Percentiles rank a stretch among this genome's conserved stretches.
phyloP scores from a whole-genome alignment of 1,140 invertebrate species.

The Drosophila sp. region DNA sequence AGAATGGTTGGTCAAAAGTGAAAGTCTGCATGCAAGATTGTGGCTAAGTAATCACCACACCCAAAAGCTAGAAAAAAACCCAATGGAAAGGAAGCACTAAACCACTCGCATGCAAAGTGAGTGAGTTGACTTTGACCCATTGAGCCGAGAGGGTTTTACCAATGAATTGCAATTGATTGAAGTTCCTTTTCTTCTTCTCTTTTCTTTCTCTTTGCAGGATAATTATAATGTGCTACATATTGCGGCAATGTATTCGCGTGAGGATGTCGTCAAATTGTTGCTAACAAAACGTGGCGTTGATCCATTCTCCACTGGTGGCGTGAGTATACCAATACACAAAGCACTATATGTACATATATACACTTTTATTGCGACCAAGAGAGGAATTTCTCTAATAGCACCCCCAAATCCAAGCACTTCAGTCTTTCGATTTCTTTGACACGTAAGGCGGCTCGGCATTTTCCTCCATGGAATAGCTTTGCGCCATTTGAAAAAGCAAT shows the following conservation, averaged over 20 bases:
- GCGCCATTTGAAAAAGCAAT: slow-evolving; percentile 31
- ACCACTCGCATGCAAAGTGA: slow-evolving; percentile 57
- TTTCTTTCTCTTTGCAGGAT: slow-evolving; percentile 87
- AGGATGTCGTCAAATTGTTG: slow-evolving; percentile 96
- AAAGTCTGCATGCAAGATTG: slow-evolving; percentile 78
- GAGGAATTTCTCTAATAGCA: slow-evolving; percentile 25
- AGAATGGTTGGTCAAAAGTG: slow-evolving; percentile 52
- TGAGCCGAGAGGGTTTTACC: slow-evolving; percentile 46
- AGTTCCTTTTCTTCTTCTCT: slow-evolving; percentile 28
- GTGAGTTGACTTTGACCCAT: slow-evolving; percentile 73
- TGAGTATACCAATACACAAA: slow-evolving; percentile 85
- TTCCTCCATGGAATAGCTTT: slow-evolving; percentile 26
- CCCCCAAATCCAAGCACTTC: slow-evolving; percentile 6
- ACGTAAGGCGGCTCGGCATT: slow-evolving; percentile 24
- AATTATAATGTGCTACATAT: slow-evolving; percentile 97
- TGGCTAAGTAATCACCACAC: slow-evolving; percentile 66
- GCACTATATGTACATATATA: slow-evolving; percentile 14
- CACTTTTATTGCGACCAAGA: slow-evolving; percentile 21
- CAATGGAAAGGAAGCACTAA: slow-evolving; percentile 20
- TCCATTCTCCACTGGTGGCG: slow-evolving; percentile 94
- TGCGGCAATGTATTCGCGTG: slow-evolving; percentile 95
- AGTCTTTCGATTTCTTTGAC: slow-evolving; percentile 11
- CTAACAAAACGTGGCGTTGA: slow-evolving; percentile 95
- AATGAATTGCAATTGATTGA: slow-evolving; percentile 75
- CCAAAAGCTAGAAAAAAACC: slow-evolving; percentile 17